A percentile compares a stretch with the other conserved stretches of the same genome.
These are phyloP conservation scores for Oryzias curvinotus DNA, from an alignment of 2,113 vertebrate species.

Conservation along the genomic window DNA sequence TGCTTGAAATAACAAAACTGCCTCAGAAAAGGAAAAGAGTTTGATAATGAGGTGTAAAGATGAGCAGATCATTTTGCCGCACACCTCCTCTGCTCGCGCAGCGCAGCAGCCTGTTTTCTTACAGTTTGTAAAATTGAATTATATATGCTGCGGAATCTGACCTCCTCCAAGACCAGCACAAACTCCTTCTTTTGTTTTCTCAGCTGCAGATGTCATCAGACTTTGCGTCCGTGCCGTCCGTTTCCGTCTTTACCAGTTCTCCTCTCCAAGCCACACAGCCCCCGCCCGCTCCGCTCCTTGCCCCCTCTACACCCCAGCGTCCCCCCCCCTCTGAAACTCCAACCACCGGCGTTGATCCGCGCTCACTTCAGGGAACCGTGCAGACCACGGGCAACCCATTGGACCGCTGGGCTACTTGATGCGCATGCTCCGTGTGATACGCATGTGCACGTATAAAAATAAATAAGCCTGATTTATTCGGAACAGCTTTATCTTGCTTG, in stretches of 20 bases:
- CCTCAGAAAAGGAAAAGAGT: neutral
- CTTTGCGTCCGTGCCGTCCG: constrained; percentile 65
- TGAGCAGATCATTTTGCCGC: constrained; percentile 27
- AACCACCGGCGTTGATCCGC: constrained; percentile 68
- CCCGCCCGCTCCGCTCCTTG: neutral
- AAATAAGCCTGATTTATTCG: neutral
- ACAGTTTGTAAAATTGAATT: constrained; percentile 85
- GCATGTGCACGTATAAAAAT: neutral
- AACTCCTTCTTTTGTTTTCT: constrained; percentile 82
- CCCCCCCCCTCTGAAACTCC: constrained; percentile 43
- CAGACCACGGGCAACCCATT: constrained; percentile 1
- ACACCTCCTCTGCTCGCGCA: constrained; percentile 29
- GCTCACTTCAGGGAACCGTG: neutral
- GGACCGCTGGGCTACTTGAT: too few relatives aligned
- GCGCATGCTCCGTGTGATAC: neutral
- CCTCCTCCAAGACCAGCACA: constrained; percentile 75
- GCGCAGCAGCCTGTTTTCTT: constrained; percentile 77
- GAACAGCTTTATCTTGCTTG: neutral
- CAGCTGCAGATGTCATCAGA: constrained; percentile 81
- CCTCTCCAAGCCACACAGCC: constrained; percentile 9
- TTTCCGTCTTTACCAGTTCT: constrained; percentile 68
- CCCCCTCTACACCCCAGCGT: constrained; percentile 31
- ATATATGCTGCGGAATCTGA: constrained; percentile 80
- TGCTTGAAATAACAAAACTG: neutral
- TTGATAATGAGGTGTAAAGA: constrained; percentile 34